Evolutionary conservation across 2,797 vertebrate genomes (phyloP).

Genomic region (Hoplostethus atlanticus): DNA sequence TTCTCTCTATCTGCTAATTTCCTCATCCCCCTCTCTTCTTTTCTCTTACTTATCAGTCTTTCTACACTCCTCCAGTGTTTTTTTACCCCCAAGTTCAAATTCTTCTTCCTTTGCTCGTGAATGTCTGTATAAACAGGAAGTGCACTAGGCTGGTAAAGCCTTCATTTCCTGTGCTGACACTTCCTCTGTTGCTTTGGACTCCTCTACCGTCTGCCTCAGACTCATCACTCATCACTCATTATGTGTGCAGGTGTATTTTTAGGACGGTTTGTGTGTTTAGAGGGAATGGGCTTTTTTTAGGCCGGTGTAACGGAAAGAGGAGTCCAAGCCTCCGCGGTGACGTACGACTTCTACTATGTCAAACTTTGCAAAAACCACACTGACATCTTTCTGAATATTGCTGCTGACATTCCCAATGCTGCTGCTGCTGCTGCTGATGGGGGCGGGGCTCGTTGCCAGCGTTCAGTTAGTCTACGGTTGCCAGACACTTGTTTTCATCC

Average conservation of each 20-base stretch:
- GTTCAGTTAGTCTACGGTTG: not conserved
- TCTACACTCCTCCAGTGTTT: not conserved
- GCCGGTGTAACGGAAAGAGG: not conserved
- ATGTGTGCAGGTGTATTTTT: not conserved
- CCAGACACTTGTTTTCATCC: too few relatives aligned
- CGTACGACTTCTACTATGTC: not conserved
- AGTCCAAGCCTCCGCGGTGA: not conserved
- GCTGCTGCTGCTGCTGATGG: not conserved
- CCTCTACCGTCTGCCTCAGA: slow-evolving; percentile 15
- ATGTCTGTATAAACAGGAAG: slow-evolving; percentile 53
- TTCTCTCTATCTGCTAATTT: not conserved
- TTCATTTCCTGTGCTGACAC: slow-evolving; percentile 60
- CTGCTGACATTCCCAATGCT: not conserved
- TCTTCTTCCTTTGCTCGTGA: not conserved
- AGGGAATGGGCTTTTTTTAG: not conserved
- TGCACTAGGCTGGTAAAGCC: slow-evolving; percentile 30
- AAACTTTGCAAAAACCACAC: not conserved
- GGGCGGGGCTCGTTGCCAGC: not conserved
- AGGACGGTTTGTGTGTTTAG: not conserved
- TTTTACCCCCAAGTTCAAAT: not conserved
- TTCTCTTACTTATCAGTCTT: not conserved
- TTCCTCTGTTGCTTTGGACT: slow-evolving; percentile 44
- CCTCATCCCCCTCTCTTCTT: not conserved
- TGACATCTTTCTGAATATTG: not conserved
- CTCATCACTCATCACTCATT: too few relatives aligned